These are phyloP conservation scores for Alentia gelatinosa DNA, from an alignment of 2,888 invertebrate species.

Conservation along the genomic window DNA sequence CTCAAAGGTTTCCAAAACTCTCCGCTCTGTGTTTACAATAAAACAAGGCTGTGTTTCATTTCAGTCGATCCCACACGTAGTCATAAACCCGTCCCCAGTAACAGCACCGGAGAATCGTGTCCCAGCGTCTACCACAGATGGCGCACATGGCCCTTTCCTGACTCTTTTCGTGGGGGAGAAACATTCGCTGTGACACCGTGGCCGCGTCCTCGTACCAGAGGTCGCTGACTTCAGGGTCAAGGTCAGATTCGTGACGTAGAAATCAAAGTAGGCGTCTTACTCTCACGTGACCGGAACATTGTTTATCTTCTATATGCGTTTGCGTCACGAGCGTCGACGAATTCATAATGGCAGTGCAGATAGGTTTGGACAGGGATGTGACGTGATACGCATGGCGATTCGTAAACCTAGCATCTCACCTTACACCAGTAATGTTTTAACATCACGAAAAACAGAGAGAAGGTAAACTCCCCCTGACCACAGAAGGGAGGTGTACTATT, in stretches of 20 bases:
- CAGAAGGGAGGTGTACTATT: too few species aligned
- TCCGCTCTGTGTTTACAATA: conserved; percentile 6
- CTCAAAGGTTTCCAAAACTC: background rate
- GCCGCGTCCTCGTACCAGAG: background rate
- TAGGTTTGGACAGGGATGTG: background rate
- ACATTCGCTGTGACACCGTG: too few species aligned
- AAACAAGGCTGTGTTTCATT: conserved; percentile 12
- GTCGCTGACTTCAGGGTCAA: background rate
- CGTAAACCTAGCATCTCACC: background rate
- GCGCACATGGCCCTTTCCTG: background rate
- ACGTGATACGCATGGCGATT: background rate
- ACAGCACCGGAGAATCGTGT: background rate
- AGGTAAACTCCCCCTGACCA: too few species aligned
- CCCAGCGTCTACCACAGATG: background rate
- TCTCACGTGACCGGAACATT: too few species aligned
- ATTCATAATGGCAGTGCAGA: too few species aligned
- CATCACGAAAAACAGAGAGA: too few species aligned
- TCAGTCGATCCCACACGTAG: background rate
- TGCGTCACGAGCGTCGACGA: too few species aligned
- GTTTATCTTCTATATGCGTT: too few species aligned
- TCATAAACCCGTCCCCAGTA: background rate
- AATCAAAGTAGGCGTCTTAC: too few species aligned
- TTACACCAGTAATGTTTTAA: too few species aligned
- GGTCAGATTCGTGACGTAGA: background rate
- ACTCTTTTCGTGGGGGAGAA: background rate